phyloP scores from a whole-genome alignment of 2,888 invertebrate genomes.

The Synergus laeviventris region DNA sequence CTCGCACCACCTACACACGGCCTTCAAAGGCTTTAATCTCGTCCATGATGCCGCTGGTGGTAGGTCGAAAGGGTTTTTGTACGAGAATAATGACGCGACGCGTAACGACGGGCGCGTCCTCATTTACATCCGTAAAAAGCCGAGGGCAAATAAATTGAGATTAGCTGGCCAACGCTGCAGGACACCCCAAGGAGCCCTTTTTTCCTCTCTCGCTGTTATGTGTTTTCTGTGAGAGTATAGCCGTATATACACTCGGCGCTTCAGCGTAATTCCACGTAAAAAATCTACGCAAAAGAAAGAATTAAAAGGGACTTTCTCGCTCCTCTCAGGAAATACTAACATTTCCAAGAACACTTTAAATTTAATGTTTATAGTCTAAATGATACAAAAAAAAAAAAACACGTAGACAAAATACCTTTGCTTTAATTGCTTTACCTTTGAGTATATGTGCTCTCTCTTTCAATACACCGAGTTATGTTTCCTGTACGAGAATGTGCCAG shows the following conservation, averaged over 20 bases:
- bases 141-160: constrained; percentile 58
- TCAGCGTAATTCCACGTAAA: constrained; percentile 38
- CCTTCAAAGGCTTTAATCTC: constrained; percentile 56
- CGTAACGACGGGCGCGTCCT: constrained; percentile 46
- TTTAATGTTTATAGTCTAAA: constrained; percentile 2
- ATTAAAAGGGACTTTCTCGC: constrained; percentile 15
- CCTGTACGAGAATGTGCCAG: too few relatives aligned
- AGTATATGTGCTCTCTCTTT: not conserved
- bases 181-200: constrained; percentile 34
- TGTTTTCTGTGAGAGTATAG: constrained; percentile 14
- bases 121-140: constrained; percentile 55
- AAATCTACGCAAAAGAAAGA: constrained; percentile 13
- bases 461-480: not conserved
- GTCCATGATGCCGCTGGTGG: constrained; percentile 47
- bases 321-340: constrained; percentile 16
- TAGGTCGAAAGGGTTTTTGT: constrained; percentile 50
- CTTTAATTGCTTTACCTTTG: not conserved
- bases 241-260: constrained; percentile 4
- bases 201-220: not conserved
- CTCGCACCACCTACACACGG: constrained; percentile 20
- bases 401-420: constrained; percentile 15
- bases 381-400: not conserved
- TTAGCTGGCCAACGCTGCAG: constrained; percentile 50
- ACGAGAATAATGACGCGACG: constrained; percentile 55
- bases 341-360: constrained; percentile 27